A percentile compares a stretch with the other conserved stretches of the same genome.
These are phyloP conservation scores for Gasterosteus aculeatus DNA, from an alignment of 2,113 vertebrate species.

Conservation along the genomic window DNA sequence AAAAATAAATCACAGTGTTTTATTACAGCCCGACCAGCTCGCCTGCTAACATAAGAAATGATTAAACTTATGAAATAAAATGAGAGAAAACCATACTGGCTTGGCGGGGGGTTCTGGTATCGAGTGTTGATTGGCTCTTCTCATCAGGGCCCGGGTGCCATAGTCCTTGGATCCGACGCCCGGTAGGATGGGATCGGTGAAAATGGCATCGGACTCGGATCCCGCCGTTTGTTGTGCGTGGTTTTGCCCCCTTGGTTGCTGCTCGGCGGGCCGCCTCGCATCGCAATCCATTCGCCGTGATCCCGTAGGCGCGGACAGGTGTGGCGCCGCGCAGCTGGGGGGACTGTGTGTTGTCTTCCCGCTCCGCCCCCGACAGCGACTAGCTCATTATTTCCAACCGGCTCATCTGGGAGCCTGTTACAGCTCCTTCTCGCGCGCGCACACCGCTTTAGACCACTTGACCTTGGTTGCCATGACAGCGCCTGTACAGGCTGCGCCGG, in stretches of 20 bases:
- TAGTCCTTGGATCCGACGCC: background rate
- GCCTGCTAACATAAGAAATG: constrained; percentile 29
- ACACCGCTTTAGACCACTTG: constrained; percentile 67
- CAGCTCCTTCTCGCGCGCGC: constrained; percentile 38
- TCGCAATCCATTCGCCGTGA: constrained; percentile 16
- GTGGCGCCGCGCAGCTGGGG: constrained; percentile 22
- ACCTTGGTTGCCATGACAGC: constrained; percentile 81
- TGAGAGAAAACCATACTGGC: constrained; percentile 9
- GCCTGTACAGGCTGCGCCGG: constrained; percentile 57
- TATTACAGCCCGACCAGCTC: constrained; percentile 15
- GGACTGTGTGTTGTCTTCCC: constrained; percentile 46
- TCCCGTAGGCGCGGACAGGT: constrained; percentile 24
- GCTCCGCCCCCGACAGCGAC: constrained; percentile 56
- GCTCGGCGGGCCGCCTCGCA: background rate
- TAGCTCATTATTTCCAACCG: constrained; percentile 71
- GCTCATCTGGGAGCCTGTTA: constrained; percentile 58
- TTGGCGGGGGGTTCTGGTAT: background rate
- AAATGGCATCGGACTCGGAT: background rate
- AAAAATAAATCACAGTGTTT: constrained; percentile 2
- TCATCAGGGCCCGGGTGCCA: background rate
- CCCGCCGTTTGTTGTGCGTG: background rate
- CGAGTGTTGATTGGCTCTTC: background rate
- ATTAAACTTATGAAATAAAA: constrained; percentile 40
- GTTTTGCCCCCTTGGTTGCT: constrained; percentile 18
- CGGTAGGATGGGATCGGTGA: background rate